phyloP scores from a whole-genome alignment of 2,888 invertebrate species.

The Tiliacea aurago region DNA sequence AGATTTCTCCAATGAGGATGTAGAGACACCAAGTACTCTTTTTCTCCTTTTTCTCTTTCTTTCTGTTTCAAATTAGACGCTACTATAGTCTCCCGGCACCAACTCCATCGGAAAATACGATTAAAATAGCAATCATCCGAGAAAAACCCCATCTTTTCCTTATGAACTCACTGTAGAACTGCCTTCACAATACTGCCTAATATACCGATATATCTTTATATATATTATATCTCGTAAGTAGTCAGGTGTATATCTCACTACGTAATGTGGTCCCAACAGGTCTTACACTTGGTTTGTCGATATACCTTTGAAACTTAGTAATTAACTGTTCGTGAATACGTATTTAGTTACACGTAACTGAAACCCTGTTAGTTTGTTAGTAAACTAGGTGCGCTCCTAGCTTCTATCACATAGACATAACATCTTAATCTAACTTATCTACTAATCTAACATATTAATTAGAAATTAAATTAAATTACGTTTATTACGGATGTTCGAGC shows the following conservation, averaged over 20 bases:
- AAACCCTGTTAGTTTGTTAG: neutral
- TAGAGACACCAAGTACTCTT: neutral
- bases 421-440: too few relatives aligned
- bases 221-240: too few relatives aligned
- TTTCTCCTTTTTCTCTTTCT: neutral
- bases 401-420: neutral
- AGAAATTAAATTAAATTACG: too few relatives aligned
- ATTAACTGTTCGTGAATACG: conserved; percentile 33
- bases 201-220: too few relatives aligned
- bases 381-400: neutral
- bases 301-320: conserved; percentile 53
- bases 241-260: neutral
- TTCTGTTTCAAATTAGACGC: neutral
- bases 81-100: neutral
- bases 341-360: conserved; percentile 13
- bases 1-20: neutral
- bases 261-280: conserved; percentile 25
- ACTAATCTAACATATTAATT: too few relatives aligned
- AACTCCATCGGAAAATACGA: neutral
- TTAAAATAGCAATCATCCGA: neutral
- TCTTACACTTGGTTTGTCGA: conserved; percentile 47
- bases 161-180: conserved; percentile 7
- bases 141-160: neutral
- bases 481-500: too few relatives aligned
- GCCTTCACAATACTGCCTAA: conserved; percentile 1